Conservation (phyloP, 2,113 vertebrate genomes). For the Calidris pugnax region DNA sequence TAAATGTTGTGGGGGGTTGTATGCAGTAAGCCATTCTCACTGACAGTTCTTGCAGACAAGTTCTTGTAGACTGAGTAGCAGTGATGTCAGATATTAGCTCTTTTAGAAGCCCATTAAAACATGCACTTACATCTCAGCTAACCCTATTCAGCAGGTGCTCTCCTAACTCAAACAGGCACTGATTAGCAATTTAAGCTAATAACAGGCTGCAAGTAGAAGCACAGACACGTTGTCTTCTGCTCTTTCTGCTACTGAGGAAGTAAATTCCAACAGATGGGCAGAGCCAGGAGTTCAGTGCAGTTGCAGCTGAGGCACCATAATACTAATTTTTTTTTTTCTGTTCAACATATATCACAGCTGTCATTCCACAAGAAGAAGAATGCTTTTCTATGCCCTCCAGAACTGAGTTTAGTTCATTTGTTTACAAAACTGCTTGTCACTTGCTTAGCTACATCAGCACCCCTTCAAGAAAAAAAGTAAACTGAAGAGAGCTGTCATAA, state of each 20-base stretch:
- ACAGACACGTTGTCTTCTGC: not conserved
- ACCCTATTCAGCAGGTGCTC: not conserved
- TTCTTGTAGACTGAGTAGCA: not conserved
- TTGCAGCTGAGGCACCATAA: not conserved
- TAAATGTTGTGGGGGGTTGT: fast-evolving
- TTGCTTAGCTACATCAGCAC: not conserved
- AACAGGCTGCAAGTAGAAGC: not conserved
- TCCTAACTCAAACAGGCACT: not conserved
- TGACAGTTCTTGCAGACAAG: not conserved
- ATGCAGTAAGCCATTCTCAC: not conserved
- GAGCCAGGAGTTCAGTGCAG: not conserved
- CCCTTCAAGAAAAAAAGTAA: not conserved
- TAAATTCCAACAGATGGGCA: not conserved
- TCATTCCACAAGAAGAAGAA: not conserved
- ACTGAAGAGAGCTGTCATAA: not conserved
- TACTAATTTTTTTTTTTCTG: not conserved
- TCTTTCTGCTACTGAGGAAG: not conserved
- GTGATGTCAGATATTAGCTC: not conserved
- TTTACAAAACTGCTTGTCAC: not conserved
- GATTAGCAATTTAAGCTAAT: not conserved
- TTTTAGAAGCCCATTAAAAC: not conserved
- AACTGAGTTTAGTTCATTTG: not conserved
- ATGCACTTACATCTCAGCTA: not conserved
- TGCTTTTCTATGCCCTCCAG: not conserved
- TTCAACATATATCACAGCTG: not conserved